phyloP scores from a whole-genome alignment of 2,797 vertebrate species.

The Sebastes diaconus region DNA sequence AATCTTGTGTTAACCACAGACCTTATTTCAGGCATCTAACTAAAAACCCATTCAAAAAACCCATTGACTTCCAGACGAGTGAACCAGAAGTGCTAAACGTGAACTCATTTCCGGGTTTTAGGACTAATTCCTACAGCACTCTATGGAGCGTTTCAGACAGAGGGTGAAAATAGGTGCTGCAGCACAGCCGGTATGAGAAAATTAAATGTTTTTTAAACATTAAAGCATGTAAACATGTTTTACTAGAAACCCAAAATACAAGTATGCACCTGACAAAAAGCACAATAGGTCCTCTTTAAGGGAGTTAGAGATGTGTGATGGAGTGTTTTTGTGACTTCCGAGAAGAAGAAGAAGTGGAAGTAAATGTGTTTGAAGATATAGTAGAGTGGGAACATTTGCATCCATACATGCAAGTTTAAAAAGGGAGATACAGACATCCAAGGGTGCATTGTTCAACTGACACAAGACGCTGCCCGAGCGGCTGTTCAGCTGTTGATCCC shows the following conservation, averaged over 20 bases:
- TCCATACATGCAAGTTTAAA: slow-evolving; percentile 1
- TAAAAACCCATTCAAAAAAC: too few relatives aligned
- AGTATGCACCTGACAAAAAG: too few relatives aligned
- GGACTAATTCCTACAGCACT: too few relatives aligned
- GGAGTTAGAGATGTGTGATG: background rate
- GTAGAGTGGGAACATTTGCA: background rate
- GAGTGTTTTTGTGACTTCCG: background rate
- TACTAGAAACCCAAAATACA: too few relatives aligned
- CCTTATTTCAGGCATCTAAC: rapidly evolving
- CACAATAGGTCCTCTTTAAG: background rate
- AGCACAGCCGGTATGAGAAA: rapidly evolving
- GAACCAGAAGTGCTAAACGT: too few relatives aligned
- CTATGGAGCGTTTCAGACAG: too few relatives aligned
- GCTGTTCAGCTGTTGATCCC: slow-evolving; percentile 52
- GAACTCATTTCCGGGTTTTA: too few relatives aligned
- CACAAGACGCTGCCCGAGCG: background rate
- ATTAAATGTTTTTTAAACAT: too few relatives aligned
- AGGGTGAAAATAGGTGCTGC: rapidly evolving
- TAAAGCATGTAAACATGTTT: too few relatives aligned
- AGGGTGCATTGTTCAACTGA: background rate
- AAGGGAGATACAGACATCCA: background rate
- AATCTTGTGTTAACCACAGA: too few relatives aligned
- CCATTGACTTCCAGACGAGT: too few relatives aligned
- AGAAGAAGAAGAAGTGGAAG: background rate
- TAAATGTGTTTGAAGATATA: background rate